Evolutionary conservation across 2,888 invertebrate species (phyloP).

Genomic region (Dolichomitus sp.): DNA sequence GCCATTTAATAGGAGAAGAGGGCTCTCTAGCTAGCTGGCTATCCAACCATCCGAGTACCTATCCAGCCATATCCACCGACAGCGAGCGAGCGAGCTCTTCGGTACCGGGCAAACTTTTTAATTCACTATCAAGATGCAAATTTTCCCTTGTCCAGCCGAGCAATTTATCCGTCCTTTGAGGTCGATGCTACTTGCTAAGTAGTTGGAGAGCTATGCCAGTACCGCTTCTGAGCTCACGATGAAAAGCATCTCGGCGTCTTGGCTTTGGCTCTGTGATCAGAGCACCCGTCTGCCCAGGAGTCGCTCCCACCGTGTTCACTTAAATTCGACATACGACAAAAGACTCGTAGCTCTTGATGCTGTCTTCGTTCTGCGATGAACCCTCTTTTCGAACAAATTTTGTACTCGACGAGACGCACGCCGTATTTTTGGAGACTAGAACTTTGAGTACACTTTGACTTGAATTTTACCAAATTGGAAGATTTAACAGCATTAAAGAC

Average conservation of each 20-base stretch:
- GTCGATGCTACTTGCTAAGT: slow-evolving; percentile 77
- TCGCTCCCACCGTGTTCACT: slow-evolving; percentile 11
- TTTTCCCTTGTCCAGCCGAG: slow-evolving; percentile 76
- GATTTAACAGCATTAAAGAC: background rate
- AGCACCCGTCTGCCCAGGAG: background rate
- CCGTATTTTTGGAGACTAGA: background rate
- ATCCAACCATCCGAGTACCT: slow-evolving; percentile 40
- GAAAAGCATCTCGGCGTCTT: slow-evolving; percentile 52
- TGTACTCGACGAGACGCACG: background rate
- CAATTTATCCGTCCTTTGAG: slow-evolving; percentile 79
- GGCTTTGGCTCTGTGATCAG: slow-evolving; percentile 1
- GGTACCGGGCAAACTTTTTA: slow-evolving; percentile 78
- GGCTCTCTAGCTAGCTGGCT: slow-evolving; percentile 47
- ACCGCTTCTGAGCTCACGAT: slow-evolving; percentile 48
- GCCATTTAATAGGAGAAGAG: slow-evolving; percentile 63
- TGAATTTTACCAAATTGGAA: background rate
- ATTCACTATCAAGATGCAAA: slow-evolving; percentile 83
- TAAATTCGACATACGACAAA: slow-evolving; percentile 15
- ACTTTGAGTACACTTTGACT: background rate
- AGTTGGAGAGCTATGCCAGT: slow-evolving; percentile 63
- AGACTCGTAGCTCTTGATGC: background rate
- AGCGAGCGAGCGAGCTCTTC: slow-evolving; percentile 39
- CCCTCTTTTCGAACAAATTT: background rate
- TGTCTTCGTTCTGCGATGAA: background rate
- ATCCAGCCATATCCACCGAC: slow-evolving; percentile 45